phyloP scores from a whole-genome alignment of 1,140 invertebrate species.

The Drosophila fuyamai region DNA sequence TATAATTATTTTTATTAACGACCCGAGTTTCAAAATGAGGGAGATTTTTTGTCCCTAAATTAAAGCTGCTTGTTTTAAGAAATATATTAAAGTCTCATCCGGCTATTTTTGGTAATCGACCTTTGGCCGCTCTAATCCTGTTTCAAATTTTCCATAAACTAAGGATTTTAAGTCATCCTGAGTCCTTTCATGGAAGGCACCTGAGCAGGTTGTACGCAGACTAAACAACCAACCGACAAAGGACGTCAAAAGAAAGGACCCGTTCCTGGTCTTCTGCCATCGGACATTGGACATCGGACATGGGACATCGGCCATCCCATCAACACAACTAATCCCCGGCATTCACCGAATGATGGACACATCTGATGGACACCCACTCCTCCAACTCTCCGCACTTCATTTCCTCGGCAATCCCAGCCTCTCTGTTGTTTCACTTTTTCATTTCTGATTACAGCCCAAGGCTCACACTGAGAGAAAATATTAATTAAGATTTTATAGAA shows the following conservation, averaged over 20 bases:
- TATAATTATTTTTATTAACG: too few species aligned
- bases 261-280: slow-evolving; percentile 2
- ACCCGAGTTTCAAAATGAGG: too few species aligned
- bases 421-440: slow-evolving; percentile 46
- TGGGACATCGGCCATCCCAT: slow-evolving; percentile 38
- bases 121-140: slow-evolving; percentile 2
- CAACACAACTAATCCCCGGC: slow-evolving; percentile 68
- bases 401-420: slow-evolving; percentile 20
- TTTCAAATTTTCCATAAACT: slow-evolving; percentile 35
- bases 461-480: slow-evolving; percentile 19
- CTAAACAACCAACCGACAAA: slow-evolving; percentile 32
- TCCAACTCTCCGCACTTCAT: slow-evolving; percentile 18
- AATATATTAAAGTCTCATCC: not conserved
- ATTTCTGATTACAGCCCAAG: slow-evolving; percentile 43
- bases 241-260: slow-evolving; percentile 30
- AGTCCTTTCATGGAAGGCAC: slow-evolving; percentile 32
- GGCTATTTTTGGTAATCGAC: slow-evolving; percentile 7
- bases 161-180: slow-evolving; percentile 19
- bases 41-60: not conserved
- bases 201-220: slow-evolving; percentile 28
- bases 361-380: slow-evolving; percentile 24
- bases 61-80: slow-evolving; percentile 1
- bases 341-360: slow-evolving; percentile 68
- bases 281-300: slow-evolving; percentile 8
- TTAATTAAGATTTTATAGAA: too few species aligned